Base-by-base conservation (phyloP, 2,888 invertebrate species). In the Colletes collaris region DNA sequence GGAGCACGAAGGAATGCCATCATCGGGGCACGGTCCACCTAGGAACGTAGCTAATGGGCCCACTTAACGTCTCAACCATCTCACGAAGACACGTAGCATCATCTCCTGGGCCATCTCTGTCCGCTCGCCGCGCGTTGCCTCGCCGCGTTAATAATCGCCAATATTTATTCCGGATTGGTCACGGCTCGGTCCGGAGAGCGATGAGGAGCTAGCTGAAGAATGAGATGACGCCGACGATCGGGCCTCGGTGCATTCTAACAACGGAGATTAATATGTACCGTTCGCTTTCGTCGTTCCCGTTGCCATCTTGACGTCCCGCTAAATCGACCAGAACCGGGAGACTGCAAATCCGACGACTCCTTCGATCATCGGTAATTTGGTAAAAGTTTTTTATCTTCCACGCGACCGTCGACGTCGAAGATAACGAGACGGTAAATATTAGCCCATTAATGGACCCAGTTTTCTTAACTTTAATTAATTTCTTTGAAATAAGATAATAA, bases 61-160 rank as follows among this genome's bases (percentile, higher is more conserved):
- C 92, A 93, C 92, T 92, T 93, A 93, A 92, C 92, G 89, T 92
- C 92, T 92, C 92, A 92, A 92, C 88, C 91, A 88, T 85, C 84
- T 84, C 86, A 86, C 78, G 78, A 80, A 86, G 80, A 82, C 76
- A 67, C 83, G 81, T 70, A 82, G 46, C 60, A 27, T 62, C 76
- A 76, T 79, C 84, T 76, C 65, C 63, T 65, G 84, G 73, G 68
- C 70, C 74, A 72, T 82, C 85, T 79, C 59, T 49, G 64, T 35
- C 55, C 56, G 75, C 71, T 76, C 71, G 66, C 65, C 79, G 70
- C 82, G 65, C 80, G 84, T 10, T 46, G 44, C 44, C 44, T 46
- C 77, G 86, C 83, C 76, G 83, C 81, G 89, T 92, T 92, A 92
- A 92, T 92, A 92, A 92, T 92, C 92, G 91, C 88, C 89, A 92